Base-by-base conservation (phyloP, 2,113 vertebrate species). In the Gavialis gangeticus region DNA sequence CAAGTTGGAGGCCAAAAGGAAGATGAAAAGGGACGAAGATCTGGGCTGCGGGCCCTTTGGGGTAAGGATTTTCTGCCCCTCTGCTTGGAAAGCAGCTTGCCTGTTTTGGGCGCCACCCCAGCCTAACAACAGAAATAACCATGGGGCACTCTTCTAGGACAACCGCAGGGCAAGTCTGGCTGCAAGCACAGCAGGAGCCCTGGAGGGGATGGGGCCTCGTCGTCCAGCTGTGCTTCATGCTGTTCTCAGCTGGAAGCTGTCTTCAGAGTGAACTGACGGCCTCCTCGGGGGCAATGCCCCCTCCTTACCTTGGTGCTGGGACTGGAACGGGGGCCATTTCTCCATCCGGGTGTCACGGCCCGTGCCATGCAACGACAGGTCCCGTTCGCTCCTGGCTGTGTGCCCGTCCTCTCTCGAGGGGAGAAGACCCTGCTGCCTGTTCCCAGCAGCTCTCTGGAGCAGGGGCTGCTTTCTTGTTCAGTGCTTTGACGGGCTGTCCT, bases 1-100 rank as follows among this genome's bases (percentile, higher is more conserved):
- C 79, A 80, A 89, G 62, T 89, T 84, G 84, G 79, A 94, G 95
- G 79, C 94, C 83, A 94, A 60, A 80, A 93, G 88, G 94, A 95
- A 69, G 81, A 88, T 13, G 92, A 93, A 94, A 94, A 90, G 89
- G 94, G 78, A 87, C 90, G 90, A 90, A 85, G 80, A 58, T 88
- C 90, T 85, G 75, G 91, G 81, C 89, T 91, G 94, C 89, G 17
- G 54, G 54, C 19, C 92, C 88, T 89, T 66, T 34, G 75, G 84
- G 94, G 84, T 79, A 90, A 87, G 82, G 84, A 91, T 83, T 93
- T 91, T 89, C 89, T 94, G 82, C 92, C 87, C 95, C 80, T 75
- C 77, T 59, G 92, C 76, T 79, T 95, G 89, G 88, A 90, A 92
- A 82, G 91, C 88, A 85, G 77, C 67, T 90, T 88, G 73, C 30